Conservation (phyloP, 2,888 invertebrate species). For the Diachrysia chrysitis region DNA sequence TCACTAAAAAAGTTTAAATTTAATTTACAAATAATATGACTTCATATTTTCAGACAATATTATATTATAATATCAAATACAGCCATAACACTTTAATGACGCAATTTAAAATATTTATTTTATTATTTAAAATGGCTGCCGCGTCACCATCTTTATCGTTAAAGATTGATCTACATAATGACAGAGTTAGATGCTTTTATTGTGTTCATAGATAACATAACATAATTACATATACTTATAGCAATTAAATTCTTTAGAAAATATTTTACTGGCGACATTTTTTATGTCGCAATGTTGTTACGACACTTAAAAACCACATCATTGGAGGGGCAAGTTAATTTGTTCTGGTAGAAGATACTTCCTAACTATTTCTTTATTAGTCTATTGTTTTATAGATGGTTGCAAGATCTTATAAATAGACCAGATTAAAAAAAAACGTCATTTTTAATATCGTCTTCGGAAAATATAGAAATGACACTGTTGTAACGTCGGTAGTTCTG, state of each 20-base stretch:
- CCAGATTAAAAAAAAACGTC: background rate
- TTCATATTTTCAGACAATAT: background rate
- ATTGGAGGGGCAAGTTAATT: background rate
- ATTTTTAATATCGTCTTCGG: background rate
- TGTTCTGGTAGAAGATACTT: constrained; percentile 2
- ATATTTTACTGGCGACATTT: constrained; percentile 52
- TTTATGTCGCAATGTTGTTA: constrained; percentile 42
- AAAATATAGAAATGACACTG: background rate
- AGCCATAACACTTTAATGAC: constrained; percentile 2
- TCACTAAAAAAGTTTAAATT: too few relatives aligned
- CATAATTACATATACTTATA: constrained; percentile 45
- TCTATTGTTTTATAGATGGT: background rate
- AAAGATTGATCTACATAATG: constrained; percentile 60
- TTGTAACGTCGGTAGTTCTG: constrained; percentile 35
- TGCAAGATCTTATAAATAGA: background rate
- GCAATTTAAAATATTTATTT: constrained; percentile 44
- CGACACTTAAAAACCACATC: background rate
- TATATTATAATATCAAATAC: background rate
- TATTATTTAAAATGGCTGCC: constrained; percentile 36
- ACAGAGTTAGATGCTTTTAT: constrained; percentile 56
- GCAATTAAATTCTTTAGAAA: constrained; percentile 54
- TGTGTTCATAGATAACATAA: constrained; percentile 54
- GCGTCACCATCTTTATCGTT: constrained; percentile 48
- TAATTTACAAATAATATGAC: background rate
- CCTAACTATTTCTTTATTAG: background rate